Evolutionary conservation across 1,140 invertebrate genomes (phyloP).

Genomic region (Drosophila arawakana): DNA sequence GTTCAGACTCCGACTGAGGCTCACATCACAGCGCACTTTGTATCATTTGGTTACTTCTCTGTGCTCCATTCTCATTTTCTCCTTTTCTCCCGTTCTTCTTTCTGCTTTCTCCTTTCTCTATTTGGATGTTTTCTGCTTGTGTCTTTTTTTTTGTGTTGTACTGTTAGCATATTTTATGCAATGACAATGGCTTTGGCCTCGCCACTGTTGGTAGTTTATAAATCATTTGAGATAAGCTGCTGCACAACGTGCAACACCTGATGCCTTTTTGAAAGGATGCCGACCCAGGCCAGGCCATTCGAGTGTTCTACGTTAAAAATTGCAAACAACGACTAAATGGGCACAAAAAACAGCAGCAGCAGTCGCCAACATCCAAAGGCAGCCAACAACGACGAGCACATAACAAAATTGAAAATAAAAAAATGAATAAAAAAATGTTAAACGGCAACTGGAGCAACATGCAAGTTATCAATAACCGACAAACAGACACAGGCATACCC

Average conservation of each 20-base stretch:
- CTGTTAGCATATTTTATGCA: slow-evolving; percentile 84
- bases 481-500: slow-evolving; percentile 4
- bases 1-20: slow-evolving; percentile 4
- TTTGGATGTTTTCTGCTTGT: slow-evolving; percentile 17
- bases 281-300: slow-evolving; percentile 51
- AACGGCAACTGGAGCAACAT: slow-evolving; percentile 46
- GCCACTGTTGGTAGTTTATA: slow-evolving; percentile 84
- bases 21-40: slow-evolving; percentile 40
- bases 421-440: slow-evolving; percentile 56
- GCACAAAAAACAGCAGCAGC: slow-evolving; percentile 63
- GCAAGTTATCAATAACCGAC: slow-evolving; percentile 3
- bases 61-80: background rate
- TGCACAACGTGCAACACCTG: slow-evolving; percentile 84
- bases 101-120: background rate
- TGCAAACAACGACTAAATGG: slow-evolving; percentile 79
- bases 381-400: slow-evolving; percentile 45
- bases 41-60: slow-evolving; percentile 42
- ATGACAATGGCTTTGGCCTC: slow-evolving; percentile 84
- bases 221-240: slow-evolving; percentile 84
- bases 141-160: slow-evolving; percentile 45
- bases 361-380: slow-evolving; percentile 18
- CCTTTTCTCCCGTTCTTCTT: background rate
- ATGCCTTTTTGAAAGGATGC: slow-evolving; percentile 80
- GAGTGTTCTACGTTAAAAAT: slow-evolving; percentile 69
- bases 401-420: slow-evolving; percentile 76